Conservation (phyloP, 2,888 invertebrate species). For the Silvanus unidentatus region DNA sequence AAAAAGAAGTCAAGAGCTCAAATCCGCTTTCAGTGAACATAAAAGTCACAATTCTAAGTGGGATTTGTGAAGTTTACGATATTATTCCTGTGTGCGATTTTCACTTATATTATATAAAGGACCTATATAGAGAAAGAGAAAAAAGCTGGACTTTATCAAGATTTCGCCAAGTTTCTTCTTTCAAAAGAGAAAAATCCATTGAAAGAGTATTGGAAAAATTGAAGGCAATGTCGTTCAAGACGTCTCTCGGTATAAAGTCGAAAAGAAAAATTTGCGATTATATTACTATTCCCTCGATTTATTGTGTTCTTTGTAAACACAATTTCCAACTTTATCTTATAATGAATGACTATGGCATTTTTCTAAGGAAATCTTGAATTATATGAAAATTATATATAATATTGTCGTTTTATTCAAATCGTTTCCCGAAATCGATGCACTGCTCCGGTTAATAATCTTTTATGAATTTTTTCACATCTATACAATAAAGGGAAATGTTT, state of each 20-base stretch:
- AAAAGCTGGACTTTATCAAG: conserved; percentile 40
- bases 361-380: no score
- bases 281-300: conserved; percentile 29
- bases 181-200: conserved; percentile 37
- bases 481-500: no score
- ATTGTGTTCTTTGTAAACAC: conserved; percentile 26
- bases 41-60: conserved; percentile 50
- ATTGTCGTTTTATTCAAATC: no score
- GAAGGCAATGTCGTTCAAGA: conserved; percentile 24
- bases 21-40: conserved; percentile 48
- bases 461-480: no score
- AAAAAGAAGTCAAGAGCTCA: conserved; percentile 44
- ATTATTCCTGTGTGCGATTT: conserved; percentile 47
- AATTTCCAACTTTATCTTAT: conserved; percentile 15
- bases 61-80: conserved; percentile 50
- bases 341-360: conserved; percentile 13
- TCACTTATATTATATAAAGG: conserved; percentile 36
- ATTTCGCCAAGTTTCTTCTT: conserved; percentile 40
- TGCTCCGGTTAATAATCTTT: no score
- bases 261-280: conserved; percentile 31
- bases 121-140: no score
- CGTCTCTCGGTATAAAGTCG: no score
- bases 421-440: no score
- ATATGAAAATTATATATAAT: no score
- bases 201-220: conserved; percentile 43